Conservation (phyloP, 1,140 invertebrate genomes). For the Amphibalanus amphitrite region DNA sequence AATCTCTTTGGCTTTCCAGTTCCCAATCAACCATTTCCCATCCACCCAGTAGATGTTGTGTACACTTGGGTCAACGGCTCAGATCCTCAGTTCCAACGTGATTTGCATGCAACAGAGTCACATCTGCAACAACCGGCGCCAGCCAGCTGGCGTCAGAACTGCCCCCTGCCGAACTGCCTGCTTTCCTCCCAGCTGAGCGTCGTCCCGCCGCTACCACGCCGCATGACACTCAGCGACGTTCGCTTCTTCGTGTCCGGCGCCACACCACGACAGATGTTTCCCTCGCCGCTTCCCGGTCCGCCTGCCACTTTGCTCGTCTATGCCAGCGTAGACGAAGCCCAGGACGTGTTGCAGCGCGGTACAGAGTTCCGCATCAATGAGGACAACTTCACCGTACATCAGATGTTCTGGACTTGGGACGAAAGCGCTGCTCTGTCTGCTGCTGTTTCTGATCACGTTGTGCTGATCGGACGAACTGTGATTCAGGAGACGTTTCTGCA, state of each 20-base stretch:
- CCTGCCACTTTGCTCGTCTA: neutral
- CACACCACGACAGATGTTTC: neutral
- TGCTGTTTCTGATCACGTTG: neutral
- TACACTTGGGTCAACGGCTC: conserved; percentile 79
- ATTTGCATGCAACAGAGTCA: conserved; percentile 20
- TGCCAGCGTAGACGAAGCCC: neutral
- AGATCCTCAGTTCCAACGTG: conserved; percentile 41
- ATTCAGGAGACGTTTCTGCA: no score
- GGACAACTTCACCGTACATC: neutral
- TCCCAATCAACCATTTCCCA: no score
- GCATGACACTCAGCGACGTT: neutral
- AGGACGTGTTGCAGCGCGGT: neutral
- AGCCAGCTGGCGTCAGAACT: conserved; percentile 12
- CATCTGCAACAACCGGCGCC: conserved; percentile 2
- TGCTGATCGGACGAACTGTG: neutral
- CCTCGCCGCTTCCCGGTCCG: neutral
- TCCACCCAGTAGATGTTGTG: conserved; percentile 52
- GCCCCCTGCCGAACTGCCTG: conserved; percentile 14
- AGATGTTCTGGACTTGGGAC: neutral
- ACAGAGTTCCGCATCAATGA: neutral
- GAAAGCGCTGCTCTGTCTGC: neutral
- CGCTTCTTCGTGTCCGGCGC: neutral
- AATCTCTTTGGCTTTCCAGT: no score
- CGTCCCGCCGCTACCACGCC: conserved; percentile 1
- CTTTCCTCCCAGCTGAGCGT: conserved; percentile 13